Evolutionary conservation across 2,113 vertebrate species (phyloP).

Genomic region (Gnathonemus echidnorhynchus): DNA sequence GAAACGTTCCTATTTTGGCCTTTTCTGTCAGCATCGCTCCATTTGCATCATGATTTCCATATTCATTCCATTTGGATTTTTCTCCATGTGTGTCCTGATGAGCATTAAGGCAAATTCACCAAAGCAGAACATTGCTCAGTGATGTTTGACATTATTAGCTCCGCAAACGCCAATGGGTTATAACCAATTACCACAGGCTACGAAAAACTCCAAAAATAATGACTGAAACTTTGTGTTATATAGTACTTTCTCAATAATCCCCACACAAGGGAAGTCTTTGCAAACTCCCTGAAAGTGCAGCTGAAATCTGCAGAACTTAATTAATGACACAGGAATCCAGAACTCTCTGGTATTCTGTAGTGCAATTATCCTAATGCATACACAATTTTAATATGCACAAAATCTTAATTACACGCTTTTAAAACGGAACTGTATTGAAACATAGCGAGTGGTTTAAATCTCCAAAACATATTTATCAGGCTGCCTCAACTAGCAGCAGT

Average conservation of each 20-base stretch:
- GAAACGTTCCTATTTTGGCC: not conserved
- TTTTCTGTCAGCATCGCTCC: not conserved
- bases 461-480: not conserved
- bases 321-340: not conserved
- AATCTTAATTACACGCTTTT: not conserved
- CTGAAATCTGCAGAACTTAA: not conserved
- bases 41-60: not conserved
- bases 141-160: slow-evolving; percentile 1
- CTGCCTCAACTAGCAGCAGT: not conserved
- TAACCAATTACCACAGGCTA: not conserved
- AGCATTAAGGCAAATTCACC: not conserved
- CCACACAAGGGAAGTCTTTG: not conserved
- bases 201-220: not conserved
- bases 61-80: not conserved
- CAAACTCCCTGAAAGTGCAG: not conserved
- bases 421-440: not conserved
- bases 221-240: not conserved
- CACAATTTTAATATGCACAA: not conserved
- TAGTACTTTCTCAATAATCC: not conserved
- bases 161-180: not conserved
- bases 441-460: not conserved
- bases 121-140: not conserved
- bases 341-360: not conserved
- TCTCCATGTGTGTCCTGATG: not conserved
- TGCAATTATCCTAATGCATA: not conserved